A percentile compares a stretch with the other conserved stretches of the same genome.
Evolutionary conservation across 2,113 vertebrate genomes (phyloP).

Genomic region (Prietella phreatophila): DNA sequence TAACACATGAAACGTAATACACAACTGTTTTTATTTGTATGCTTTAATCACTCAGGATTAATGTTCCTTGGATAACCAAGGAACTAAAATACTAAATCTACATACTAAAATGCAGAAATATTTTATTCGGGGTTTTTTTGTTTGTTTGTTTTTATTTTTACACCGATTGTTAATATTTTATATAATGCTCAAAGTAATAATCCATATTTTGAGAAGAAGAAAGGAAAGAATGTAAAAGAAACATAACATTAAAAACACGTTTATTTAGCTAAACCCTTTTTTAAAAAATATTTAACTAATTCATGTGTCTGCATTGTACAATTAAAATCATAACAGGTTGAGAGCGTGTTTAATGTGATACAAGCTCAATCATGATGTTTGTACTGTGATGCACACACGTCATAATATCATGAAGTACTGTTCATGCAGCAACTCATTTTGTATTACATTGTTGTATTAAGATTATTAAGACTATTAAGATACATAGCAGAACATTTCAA

Average conservation of each 20-base stretch:
- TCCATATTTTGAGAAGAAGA: too few species aligned
- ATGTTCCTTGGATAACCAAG: not conserved
- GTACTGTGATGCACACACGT: not conserved
- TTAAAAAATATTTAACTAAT: not conserved
- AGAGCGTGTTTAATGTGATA: not conserved
- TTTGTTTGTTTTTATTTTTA: not conserved
- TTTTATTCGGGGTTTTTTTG: not conserved
- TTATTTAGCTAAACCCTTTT: not conserved
- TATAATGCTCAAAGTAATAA: not conserved
- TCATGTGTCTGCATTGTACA: not conserved
- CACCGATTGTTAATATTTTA: not conserved
- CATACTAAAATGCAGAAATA: not conserved
- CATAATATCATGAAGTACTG: not conserved
- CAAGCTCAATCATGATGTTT: not conserved
- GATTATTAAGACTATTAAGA: not conserved
- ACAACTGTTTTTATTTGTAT: not conserved
- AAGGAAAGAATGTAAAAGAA: not conserved
- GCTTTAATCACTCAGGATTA: not conserved
- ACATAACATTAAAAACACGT: not conserved
- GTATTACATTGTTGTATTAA: not conserved
- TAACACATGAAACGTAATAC: not conserved
- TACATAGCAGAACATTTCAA: not conserved
- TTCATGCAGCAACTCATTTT: not conserved
- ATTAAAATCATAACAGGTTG: not conserved
- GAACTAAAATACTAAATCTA: not conserved